Percentiles rank a stretch among this genome's conserved stretches.
Evolutionary conservation across 2,888 invertebrate species (phyloP).

Genomic region (Biston betularia): DNA sequence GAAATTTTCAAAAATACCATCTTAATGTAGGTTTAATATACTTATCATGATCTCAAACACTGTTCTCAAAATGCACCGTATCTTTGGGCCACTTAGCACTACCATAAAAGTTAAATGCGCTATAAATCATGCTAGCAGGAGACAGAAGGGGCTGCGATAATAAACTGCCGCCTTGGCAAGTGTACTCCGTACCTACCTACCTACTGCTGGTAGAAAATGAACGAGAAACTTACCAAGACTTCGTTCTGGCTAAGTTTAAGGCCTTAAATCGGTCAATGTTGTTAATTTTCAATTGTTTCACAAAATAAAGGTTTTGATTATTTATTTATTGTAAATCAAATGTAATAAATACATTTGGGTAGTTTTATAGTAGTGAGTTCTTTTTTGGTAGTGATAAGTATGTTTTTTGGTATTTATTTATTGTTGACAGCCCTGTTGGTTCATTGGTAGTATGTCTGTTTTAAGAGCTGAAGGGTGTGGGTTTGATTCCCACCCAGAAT

Average conservation of each 20-base stretch:
- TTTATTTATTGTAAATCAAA: too few species aligned
- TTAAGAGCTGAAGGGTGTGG: too few species aligned
- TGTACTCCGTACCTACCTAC: slow-evolving; percentile 42
- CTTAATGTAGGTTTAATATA: not conserved
- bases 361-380: too few species aligned
- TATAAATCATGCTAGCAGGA: slow-evolving; percentile 75
- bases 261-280: not conserved
- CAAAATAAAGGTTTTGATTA: too few species aligned
- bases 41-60: slow-evolving; percentile 12
- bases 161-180: slow-evolving; percentile 76
- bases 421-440: too few species aligned
- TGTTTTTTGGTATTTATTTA: too few species aligned
- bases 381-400: too few species aligned
- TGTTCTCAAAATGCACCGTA: slow-evolving; percentile 24
- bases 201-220: slow-evolving; percentile 17
- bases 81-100: slow-evolving; percentile 73
- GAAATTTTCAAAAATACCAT: not conserved
- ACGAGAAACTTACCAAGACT: slow-evolving; percentile 11
- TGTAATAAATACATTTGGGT: too few species aligned
- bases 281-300: not conserved
- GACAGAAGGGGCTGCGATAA: slow-evolving; percentile 64
- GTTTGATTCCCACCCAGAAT: too few species aligned
- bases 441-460: too few species aligned
- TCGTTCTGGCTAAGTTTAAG: slow-evolving; percentile 15
- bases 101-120: slow-evolving; percentile 82